Percentiles rank a stretch among this genome's conserved stretches.
Evolutionary conservation across 2,113 vertebrate species (phyloP).

Genomic region (Puntigrus tetrazona): DNA sequence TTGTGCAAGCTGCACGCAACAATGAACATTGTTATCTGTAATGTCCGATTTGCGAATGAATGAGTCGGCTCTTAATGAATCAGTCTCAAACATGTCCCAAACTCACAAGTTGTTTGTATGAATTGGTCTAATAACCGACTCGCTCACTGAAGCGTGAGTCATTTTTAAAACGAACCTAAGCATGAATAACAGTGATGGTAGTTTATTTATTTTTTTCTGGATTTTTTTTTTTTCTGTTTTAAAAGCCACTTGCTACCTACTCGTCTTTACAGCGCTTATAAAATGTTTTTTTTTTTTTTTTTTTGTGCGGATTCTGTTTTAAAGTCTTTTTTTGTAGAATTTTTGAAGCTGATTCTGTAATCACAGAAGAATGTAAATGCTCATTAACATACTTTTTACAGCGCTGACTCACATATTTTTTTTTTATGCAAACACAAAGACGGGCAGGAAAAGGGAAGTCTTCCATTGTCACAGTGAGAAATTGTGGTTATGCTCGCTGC

Average conservation of each 20-base stretch:
- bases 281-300: too few relatives aligned
- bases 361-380: slow-evolving; percentile 20
- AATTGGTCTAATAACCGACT: not conserved
- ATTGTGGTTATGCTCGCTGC: not conserved
- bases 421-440: slow-evolving; percentile 25
- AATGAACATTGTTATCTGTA: not conserved
- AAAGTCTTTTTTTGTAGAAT: not conserved
- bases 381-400: slow-evolving; percentile 23
- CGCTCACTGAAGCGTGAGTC: not conserved
- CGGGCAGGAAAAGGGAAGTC: not conserved
- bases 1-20: not conserved
- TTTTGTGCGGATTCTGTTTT: not conserved
- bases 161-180: not conserved
- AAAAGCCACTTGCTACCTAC: not conserved
- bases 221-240: not conserved
- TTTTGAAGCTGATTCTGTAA: not conserved
- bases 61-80: not conserved
- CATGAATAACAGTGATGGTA: not conserved
- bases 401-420: not conserved
- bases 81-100: not conserved
- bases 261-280: not conserved
- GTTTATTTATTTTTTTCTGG: not conserved
- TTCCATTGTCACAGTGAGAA: slow-evolving; percentile 4
- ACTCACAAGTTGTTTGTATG: not conserved
- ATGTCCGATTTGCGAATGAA: not conserved